Conservation (phyloP, 2,888 invertebrate genomes). For the Temnothorax rugatulus region DNA sequence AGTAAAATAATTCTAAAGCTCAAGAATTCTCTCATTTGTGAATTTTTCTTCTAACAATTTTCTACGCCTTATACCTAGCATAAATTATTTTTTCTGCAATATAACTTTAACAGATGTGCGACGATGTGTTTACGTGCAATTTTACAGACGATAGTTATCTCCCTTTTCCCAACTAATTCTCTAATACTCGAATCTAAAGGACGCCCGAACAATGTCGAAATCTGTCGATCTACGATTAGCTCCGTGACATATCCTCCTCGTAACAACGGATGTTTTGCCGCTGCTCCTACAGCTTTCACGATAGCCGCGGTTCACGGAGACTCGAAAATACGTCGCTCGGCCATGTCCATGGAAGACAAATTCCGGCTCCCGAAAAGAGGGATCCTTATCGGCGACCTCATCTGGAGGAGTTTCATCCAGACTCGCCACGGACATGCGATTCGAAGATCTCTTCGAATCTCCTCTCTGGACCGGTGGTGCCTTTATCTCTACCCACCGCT, state of each 20-base stretch:
- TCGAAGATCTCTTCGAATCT: constrained; percentile 69
- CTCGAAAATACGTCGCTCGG: constrained; percentile 11
- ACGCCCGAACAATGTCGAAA: background rate
- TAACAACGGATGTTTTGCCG: background rate
- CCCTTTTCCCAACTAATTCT: background rate
- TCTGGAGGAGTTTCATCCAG: constrained; percentile 67
- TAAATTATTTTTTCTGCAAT: background rate
- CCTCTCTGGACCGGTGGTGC: constrained; percentile 35
- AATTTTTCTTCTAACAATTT: background rate
- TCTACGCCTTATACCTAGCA: too few species aligned
- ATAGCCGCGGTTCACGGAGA: background rate
- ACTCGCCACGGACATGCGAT: constrained; percentile 66
- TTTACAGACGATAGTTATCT: background rate
- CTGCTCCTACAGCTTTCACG: constrained; percentile 23
- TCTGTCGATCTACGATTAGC: background rate
- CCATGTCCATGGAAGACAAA: constrained; percentile 65
- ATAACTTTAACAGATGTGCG: background rate
- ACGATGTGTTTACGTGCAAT: background rate
- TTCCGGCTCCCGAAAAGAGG: constrained; percentile 70
- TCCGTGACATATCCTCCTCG: constrained; percentile 5
- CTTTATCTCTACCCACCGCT: constrained; percentile 67
- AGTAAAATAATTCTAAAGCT: background rate
- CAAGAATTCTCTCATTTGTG: background rate
- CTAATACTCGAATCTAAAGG: background rate
- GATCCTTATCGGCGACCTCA: constrained; percentile 76